Evolutionary conservation across 2,113 vertebrate genomes (phyloP), one percentile per base, ranked within the genome.

Genomic region (Ammodytes dubius): DNA sequence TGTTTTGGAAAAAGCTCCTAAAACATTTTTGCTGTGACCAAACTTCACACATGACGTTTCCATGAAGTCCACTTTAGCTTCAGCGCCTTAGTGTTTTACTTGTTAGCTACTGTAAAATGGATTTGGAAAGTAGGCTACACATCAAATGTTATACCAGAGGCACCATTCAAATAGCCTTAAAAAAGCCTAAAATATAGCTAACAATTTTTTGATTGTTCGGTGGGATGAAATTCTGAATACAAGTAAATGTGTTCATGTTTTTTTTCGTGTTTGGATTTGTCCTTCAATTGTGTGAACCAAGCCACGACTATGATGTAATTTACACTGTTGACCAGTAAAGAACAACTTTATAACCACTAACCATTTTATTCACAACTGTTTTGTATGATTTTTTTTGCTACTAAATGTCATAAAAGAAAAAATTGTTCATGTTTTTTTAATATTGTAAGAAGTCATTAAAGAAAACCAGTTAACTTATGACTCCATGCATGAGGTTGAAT

Each of bases 351-450:
- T 81, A 70, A 82, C 69, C 72, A 89, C 15, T 84, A 86, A 89
- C 84, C 42, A 76, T 4, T 60, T 59, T 54, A 56, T 69, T 72
- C 50, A 45, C 45, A 77, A 77, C 75, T 14, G 0, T 70, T 81
- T 79, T 86, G 70, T 79, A 82, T 68, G 19, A 72, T 79, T 19
- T 67, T 82, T 80, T 73, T 79, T 68, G 73, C 52, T 70, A 70
- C 68, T 53, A 68, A 8, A 63, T 76, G 40, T 72, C 49, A 27
- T 12, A 10, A 13, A 17, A n/a, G n/a, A n/a, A 70, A 66, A 63
- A 52, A 43, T 70, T 68, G 64, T 74, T 60, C 3, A 17, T 65
- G 69, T 72, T 85, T 85, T 27, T 79, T 71, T 71, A 83, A 74
- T 80, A 6, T 37, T 4, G 64, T 81, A 47, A 83, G 79, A 77